Conservation (phyloP, 2,888 invertebrate genomes). For the Germaria angustata region DNA sequence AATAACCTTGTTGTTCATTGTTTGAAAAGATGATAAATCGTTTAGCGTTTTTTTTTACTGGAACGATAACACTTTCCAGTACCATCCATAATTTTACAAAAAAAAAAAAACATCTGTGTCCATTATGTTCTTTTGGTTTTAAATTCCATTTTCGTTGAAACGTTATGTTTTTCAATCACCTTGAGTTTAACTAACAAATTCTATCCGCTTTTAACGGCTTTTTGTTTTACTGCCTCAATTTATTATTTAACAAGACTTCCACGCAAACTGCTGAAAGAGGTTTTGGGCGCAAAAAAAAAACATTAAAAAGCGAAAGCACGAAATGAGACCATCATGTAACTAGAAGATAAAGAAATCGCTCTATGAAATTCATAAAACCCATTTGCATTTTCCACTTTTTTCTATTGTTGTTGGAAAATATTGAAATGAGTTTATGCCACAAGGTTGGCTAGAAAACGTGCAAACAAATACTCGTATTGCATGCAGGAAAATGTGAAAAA, state of each 20-base stretch:
- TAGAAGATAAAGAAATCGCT: constrained; percentile 1
- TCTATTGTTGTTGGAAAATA: constrained; percentile 25
- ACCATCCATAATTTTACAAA: too few species aligned
- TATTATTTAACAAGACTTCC: neutral
- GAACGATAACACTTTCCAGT: too few species aligned
- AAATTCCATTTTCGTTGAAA: neutral
- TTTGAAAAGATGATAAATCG: too few species aligned
- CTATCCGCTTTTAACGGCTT: constrained; percentile 28
- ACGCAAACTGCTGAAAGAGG: neutral
- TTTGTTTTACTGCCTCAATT: constrained; percentile 8
- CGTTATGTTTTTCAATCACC: constrained; percentile 11
- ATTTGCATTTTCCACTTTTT: neutral
- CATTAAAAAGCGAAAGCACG: neutral
- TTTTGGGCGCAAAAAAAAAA: neutral
- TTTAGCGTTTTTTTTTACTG: too few species aligned
- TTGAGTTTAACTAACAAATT: constrained; percentile 15
- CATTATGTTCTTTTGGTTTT: neutral
- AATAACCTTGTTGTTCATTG: too few species aligned
- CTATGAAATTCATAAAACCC: constrained; percentile 38
- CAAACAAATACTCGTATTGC: constrained; percentile 49
- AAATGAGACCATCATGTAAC: neutral
- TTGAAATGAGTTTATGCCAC: constrained; percentile 56
- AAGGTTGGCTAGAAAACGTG: constrained; percentile 53
- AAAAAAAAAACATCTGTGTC: constrained; percentile 14
- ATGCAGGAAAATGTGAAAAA: constrained; percentile 16